Evolutionary conservation across 2,888 invertebrate species (phyloP), one percentile per base, ranked within the genome.

Genomic region (Physocephala rufipes): DNA sequence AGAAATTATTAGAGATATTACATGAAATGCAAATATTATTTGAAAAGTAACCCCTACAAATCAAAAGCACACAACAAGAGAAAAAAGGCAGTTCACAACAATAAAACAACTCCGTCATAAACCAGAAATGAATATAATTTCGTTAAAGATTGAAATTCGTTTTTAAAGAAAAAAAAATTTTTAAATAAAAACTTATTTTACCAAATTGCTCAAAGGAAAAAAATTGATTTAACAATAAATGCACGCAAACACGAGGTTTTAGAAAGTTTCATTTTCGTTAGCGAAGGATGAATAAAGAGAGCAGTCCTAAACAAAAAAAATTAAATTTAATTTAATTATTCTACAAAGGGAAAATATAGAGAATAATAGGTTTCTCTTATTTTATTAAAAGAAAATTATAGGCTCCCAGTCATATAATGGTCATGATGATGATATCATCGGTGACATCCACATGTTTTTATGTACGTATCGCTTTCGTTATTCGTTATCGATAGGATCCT

Each of bases 1-100:
- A 53, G 53, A 64, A 70, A 58, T 58, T 64, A 59, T 65, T 47
- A 63, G 28, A 55, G 43, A 67, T 21, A 66, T 36, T 7, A 30
- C n/a, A n/a, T n/a, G n/a, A 61, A 47, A 19, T 49, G 62, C 61
- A 62, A 51, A 36, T 4, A 36, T 4, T 36, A 9, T 36, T 36
- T 36, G 4, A 55, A 55, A 24, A 55, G 28, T 26, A 55, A 55
- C 26, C 45, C 13, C 45, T 15, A 16, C 45, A 9, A 63, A 24
- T 47, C 24, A 43, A 15, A 16, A 9, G n/a, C 49, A 49, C 28
- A 24, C 28, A 16, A 65, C 12, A 49, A 51, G 4, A 9, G n/a
- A 36, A 19, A 16, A 16, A 61, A 61, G 36, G 36, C 36, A 13
- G 28, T 15, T 26, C 16, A 19, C 55, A 55, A 55, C 26, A 55